These are phyloP conservation scores for Semotilus atromaculatus DNA, from an alignment of 2,797 vertebrate genomes.

Conservation along the genomic window DNA sequence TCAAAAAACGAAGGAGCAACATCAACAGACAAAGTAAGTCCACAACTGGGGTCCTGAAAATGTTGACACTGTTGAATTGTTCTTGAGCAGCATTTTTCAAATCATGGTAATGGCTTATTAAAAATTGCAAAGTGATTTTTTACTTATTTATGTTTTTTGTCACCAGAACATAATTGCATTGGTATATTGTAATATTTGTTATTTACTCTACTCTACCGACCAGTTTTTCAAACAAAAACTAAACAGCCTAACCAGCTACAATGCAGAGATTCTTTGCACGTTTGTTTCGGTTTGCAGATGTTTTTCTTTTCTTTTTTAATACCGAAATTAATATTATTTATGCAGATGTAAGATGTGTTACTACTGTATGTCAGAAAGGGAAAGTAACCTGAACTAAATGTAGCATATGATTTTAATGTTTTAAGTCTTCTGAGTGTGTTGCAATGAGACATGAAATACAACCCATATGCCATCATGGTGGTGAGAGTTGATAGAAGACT, in stretches of 20 bases:
- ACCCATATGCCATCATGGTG: neutral
- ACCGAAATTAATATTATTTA: no score
- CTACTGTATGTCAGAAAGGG: no score
- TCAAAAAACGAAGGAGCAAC: neutral
- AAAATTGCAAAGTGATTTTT: neutral
- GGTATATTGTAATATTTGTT: no score
- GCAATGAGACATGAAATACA: neutral
- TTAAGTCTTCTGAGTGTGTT: neutral
- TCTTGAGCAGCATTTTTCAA: neutral
- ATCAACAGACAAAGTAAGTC: neutral
- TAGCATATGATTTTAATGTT: neutral
- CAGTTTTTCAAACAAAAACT: no score
- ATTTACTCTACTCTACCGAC: no score
- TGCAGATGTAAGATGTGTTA: neutral
- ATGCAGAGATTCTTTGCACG: neutral
- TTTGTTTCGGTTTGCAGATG: no score
- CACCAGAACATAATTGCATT: no score
- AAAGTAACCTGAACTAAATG: neutral
- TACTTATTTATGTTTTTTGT: no score
- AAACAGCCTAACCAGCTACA: neutral
- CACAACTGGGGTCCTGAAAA: neutral
- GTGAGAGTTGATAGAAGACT: neutral
- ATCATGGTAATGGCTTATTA: neutral
- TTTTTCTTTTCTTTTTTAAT: no score
- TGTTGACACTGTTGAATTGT: neutral